phyloP scores from a whole-genome alignment of 2,113 vertebrate genomes.

The Puffinus mauretanicus region DNA sequence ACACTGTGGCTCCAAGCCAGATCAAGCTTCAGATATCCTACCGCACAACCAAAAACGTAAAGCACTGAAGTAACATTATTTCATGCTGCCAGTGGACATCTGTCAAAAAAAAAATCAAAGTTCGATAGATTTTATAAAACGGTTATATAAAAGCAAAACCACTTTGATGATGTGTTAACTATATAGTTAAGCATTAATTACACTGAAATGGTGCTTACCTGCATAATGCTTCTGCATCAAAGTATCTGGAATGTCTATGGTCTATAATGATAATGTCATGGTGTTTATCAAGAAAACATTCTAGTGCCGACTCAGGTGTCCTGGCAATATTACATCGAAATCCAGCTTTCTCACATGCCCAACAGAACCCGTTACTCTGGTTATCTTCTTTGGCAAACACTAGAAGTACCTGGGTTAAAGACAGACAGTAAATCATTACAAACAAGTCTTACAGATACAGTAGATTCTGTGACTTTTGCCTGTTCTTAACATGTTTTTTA shows the following conservation, averaged over 20 bases:
- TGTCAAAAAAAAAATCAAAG: background rate
- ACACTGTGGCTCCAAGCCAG: background rate
- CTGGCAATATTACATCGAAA: slow-evolving; percentile 86
- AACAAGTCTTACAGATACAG: background rate
- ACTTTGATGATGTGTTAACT: background rate
- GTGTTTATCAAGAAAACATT: slow-evolving; percentile 89
- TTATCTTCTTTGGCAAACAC: slow-evolving; percentile 98
- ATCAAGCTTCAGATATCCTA: background rate
- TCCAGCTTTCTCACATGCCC: slow-evolving; percentile 92
- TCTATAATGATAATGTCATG: slow-evolving; percentile 97
- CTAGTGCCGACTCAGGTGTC: slow-evolving; percentile 85
- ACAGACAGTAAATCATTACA: slow-evolving; percentile 13
- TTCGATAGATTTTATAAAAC: background rate
- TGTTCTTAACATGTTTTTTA: background rate
- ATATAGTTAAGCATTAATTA: background rate
- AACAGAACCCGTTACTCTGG: slow-evolving; percentile 92
- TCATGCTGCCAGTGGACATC: background rate
- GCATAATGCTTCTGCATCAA: slow-evolving; percentile 93
- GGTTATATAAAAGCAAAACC: background rate
- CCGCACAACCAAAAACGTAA: background rate
- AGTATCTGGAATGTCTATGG: slow-evolving; percentile 90
- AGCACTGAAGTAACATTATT: background rate
- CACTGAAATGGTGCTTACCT: slow-evolving; percentile 74
- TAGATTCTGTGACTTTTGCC: background rate
- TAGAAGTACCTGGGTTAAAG: slow-evolving; percentile 88